Evolutionary conservation across 1,140 invertebrate species (phyloP).

Genomic region (Teleogryllus occipitalis): DNA sequence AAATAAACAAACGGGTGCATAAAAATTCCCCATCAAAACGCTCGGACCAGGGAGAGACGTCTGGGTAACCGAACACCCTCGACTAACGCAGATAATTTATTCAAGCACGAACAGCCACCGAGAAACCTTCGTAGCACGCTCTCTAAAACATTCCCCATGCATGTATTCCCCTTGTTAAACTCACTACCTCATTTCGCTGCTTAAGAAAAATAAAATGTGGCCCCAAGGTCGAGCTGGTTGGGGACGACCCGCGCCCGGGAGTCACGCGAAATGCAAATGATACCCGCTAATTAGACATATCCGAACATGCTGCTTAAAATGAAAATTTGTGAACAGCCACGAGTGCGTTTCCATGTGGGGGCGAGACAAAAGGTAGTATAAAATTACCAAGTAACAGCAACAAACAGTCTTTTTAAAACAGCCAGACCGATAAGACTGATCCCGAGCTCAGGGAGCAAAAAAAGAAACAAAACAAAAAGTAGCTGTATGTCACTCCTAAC

Average conservation of each 20-base stretch:
- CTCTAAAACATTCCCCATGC: neutral
- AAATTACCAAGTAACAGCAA: neutral
- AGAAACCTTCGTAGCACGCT: neutral
- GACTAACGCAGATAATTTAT: neutral
- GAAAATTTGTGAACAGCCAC: neutral
- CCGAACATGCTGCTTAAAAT: neutral
- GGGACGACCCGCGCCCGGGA: neutral
- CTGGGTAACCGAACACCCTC: neutral
- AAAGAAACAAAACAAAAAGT: too few relatives aligned
- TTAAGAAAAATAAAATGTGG: neutral
- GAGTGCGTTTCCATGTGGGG: neutral
- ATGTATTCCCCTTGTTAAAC: neutral
- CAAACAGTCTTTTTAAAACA: neutral
- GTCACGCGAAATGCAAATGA: constrained; percentile 1
- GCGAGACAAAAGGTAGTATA: neutral
- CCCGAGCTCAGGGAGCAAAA: too few relatives aligned
- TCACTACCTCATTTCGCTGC: neutral
- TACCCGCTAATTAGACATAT: neutral
- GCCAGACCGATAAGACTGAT: neutral
- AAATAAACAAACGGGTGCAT: neutral
- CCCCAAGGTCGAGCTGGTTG: neutral
- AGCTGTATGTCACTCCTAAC: too few relatives aligned
- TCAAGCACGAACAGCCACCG: neutral
- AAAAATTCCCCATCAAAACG: neutral
- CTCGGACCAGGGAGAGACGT: neutral